phyloP scores from a whole-genome alignment of 2,113 vertebrate species.

The Thymallus thymallus region DNA sequence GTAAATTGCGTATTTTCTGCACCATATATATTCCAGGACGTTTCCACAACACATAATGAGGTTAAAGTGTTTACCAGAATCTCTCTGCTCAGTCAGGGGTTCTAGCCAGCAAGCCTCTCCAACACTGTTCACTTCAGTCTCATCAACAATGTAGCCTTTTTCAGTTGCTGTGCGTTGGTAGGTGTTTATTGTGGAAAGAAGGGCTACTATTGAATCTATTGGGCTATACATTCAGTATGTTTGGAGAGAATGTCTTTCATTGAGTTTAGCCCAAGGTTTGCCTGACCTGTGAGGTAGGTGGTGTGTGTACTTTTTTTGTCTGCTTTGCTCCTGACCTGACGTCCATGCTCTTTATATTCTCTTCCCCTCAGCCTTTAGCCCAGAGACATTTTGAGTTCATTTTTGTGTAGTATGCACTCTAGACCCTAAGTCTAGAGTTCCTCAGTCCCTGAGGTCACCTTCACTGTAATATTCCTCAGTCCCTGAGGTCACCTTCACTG shows the following conservation, averaged over 20 bases:
- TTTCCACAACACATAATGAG: too few relatives aligned
- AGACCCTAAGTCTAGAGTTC: too few relatives aligned
- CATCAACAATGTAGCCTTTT: constrained; percentile 21
- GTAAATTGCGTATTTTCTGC: too few relatives aligned
- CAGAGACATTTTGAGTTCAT: not conserved
- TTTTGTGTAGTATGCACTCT: too few relatives aligned
- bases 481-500: constrained; percentile 9
- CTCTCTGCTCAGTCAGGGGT: too few relatives aligned
- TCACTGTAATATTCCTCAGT: constrained; percentile 3
- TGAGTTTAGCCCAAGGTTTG: not conserved
- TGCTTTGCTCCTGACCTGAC: constrained; percentile 4
- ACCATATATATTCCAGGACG: not conserved
- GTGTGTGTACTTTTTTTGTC: not conserved
- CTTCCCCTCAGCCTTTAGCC: constrained; percentile 3
- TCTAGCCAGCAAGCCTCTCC: not conserved
- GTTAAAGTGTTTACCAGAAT: not conserved
- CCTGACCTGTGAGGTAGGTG: constrained; percentile 8
- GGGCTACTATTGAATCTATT: constrained; percentile 4
- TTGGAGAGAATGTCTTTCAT: constrained; percentile 8
- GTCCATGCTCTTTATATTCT: constrained; percentile 10
- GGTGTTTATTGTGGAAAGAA: constrained; percentile 30
- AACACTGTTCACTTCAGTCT: not conserved
- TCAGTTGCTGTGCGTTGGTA: constrained; percentile 23
- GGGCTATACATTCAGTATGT: constrained; percentile 24
- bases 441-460: constrained; percentile 10